Conservation (phyloP, 2,113 vertebrate genomes). For the Cygnus atratus region DNA sequence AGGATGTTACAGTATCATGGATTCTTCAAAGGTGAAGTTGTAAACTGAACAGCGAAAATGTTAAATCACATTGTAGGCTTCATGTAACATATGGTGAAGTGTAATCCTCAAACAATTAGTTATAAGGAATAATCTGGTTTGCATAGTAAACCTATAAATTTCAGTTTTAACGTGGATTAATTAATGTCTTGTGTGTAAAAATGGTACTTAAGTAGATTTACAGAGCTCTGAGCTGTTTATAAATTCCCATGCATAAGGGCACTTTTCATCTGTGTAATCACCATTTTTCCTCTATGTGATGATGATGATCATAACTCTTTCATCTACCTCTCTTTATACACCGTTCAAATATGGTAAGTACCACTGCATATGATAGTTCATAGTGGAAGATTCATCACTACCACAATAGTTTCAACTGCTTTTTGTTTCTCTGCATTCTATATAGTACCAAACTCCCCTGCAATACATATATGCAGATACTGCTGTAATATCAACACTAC, state of each 20-base stretch:
- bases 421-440: neutral
- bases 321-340: neutral
- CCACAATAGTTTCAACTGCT: neutral
- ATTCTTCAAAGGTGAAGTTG: neutral
- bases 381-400: neutral
- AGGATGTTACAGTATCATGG: neutral
- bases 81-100: neutral
- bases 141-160: neutral
- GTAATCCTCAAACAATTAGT: neutral
- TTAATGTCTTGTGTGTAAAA: neutral
- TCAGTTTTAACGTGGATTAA: neutral
- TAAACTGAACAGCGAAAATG: neutral
- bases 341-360: slow-evolving; percentile 12
- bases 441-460: neutral
- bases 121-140: neutral
- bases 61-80: neutral
- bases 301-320: neutral
- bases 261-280: neutral
- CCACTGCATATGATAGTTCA: neutral
- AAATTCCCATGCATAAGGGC: neutral
- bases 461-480: neutral
- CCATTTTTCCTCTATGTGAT: neutral
- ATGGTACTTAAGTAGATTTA: neutral
- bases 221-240: neutral
- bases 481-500: neutral